Base-by-base conservation (phyloP, 2,797 vertebrate genomes). In the Tolypeutes matacus region DNA sequence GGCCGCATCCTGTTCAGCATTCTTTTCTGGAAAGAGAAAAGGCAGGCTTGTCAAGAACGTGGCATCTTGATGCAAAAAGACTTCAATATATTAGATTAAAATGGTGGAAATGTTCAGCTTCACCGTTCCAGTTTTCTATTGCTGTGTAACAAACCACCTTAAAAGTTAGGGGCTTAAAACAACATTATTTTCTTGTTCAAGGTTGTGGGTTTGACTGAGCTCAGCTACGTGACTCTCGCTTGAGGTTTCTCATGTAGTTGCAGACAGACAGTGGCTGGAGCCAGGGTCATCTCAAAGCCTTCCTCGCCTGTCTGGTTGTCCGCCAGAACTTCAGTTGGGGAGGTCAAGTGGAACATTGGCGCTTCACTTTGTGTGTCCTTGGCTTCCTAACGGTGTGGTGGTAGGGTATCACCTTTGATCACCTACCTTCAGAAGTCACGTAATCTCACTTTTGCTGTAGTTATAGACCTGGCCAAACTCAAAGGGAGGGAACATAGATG, bases 21-120 rank as follows among this genome's bases (percentile, higher is more conserved):
- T 34, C 72, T 80, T 25, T 27, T 51, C 72, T 60, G 56, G 84
- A 91, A 90, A 72, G 36, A 72, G 70, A 84, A 78, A 60, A 96
- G 56, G 9, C 36, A 36, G 27, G 34, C 29, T 64, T 73, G 72
- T 62, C 9, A 34, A 64, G 53, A 39, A 64, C 34, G 25, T 65
- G 65, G 81, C 73, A 58, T 72, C 17, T 18, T 49, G 8, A 0
- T 73, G 36, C 91, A 77, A 78, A 77, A 77, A 78, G 10, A 36
- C 56, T 49, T 72, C 70, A 72, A 21, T 36, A 18, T 56, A 64
- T 77, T 77, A 83, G 77, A 60, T 76, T 67, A 76, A 62, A 70
- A 67, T 65, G 31, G 69, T 87, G 69, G 23, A 72, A 82, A n/a
- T 49, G 36, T 77, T 46, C 36, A 56, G 62, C 53, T 53, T 34